phyloP scores from a whole-genome alignment of 1,140 invertebrate species.

The Drosophila eugracilis region DNA sequence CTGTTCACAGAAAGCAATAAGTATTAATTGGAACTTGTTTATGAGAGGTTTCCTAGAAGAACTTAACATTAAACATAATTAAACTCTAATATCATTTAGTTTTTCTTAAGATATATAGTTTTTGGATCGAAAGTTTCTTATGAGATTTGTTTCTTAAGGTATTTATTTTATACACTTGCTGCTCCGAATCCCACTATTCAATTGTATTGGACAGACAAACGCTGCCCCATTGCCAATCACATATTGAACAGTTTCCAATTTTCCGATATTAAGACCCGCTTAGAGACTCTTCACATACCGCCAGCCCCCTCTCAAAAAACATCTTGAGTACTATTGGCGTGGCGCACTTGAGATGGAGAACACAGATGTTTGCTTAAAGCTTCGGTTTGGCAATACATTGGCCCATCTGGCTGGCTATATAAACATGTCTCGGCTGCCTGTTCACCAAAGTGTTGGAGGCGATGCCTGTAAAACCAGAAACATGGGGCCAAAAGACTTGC shows the following conservation, averaged over 20 bases:
- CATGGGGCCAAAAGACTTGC: slow-evolving; percentile 69
- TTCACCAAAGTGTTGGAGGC: slow-evolving; percentile 46
- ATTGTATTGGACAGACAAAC: slow-evolving; percentile 6
- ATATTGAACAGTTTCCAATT: slow-evolving; percentile 47
- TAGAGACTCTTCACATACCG: slow-evolving; percentile 30
- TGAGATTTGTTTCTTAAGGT: neutral
- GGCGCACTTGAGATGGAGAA: slow-evolving; percentile 23
- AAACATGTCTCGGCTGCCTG: slow-evolving; percentile 51
- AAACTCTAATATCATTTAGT: neutral
- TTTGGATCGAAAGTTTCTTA: neutral
- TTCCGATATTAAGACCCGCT: slow-evolving; percentile 48
- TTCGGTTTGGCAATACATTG: slow-evolving; percentile 54
- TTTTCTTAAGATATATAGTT: too few species aligned
- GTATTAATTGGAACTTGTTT: neutral
- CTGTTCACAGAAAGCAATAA: neutral
- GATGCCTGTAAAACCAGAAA: slow-evolving; percentile 62
- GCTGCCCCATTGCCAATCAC: slow-evolving; percentile 43
- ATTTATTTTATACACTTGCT: neutral
- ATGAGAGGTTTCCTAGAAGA: neutral
- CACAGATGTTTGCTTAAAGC: slow-evolving; percentile 60
- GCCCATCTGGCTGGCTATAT: slow-evolving; percentile 54
- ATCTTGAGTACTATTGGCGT: too few species aligned
- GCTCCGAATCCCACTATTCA: neutral
- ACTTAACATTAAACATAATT: neutral
- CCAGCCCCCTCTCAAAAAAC: neutral